Evolutionary conservation across 64 coral and sea anemone species (phyloP).

Genomic region (Pocillopora verrucosa): DNA sequence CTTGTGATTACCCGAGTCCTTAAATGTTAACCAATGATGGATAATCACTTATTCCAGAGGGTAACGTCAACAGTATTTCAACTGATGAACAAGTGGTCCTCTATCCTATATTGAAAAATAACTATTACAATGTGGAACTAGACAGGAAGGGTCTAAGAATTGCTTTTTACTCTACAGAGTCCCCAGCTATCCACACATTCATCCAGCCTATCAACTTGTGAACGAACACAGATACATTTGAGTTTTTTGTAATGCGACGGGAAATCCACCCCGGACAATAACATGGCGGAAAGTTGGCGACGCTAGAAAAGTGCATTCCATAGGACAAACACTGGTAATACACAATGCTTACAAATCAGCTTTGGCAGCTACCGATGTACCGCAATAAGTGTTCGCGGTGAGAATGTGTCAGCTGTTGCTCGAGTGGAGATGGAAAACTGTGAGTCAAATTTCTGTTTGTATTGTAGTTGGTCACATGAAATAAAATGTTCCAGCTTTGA

Average conservation of each 20-base stretch:
- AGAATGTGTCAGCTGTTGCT: not conserved
- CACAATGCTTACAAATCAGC: constrained; percentile 24
- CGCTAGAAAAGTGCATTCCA: not conserved
- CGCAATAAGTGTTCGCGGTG: constrained; percentile 50
- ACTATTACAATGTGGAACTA: too few species aligned
- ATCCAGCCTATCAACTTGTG: constrained; percentile 31
- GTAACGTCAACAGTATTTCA: not conserved
- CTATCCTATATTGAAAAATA: not conserved
- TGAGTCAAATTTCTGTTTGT: not conserved
- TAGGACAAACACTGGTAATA: constrained; percentile 17
- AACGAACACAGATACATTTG: constrained; percentile 65
- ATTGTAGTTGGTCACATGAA: too few species aligned
- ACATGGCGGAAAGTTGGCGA: constrained; percentile 50
- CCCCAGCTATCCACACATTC: constrained; percentile 44
- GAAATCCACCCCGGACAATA: constrained; percentile 53
- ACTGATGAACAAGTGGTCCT: not conserved
- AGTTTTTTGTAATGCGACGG: constrained; percentile 75
- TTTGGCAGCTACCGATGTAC: constrained; percentile 60
- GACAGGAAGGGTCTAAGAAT: not conserved
- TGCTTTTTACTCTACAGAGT: constrained; percentile 25
- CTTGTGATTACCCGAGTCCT: not conserved
- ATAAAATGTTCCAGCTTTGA: too few species aligned
- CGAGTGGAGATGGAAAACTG: constrained; percentile 5
- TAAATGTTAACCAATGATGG: too few species aligned
- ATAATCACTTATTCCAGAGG: not conserved